Evolutionary conservation across 2,797 vertebrate species (phyloP).

Genomic region (Liasis olivaceus): DNA sequence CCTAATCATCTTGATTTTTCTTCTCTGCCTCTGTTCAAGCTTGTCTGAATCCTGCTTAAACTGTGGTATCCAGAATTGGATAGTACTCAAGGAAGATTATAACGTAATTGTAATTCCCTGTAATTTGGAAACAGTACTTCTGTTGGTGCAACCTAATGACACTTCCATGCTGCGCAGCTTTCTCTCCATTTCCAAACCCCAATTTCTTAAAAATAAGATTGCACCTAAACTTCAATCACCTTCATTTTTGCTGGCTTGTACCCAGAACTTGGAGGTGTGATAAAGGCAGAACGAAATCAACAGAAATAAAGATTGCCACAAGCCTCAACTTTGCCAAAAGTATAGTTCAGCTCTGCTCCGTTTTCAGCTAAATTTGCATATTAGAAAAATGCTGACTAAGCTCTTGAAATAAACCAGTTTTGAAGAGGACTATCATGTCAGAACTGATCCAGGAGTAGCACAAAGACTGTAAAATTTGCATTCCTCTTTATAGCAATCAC

Average conservation of each 20-base stretch:
- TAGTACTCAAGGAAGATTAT: background rate
- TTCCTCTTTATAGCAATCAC: background rate
- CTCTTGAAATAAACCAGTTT: background rate
- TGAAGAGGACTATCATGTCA: background rate
- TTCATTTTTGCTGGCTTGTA: background rate
- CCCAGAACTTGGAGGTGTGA: background rate
- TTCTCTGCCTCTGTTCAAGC: background rate
- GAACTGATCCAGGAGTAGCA: background rate
- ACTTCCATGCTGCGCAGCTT: background rate
- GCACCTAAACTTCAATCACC: background rate
- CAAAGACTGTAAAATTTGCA: background rate
- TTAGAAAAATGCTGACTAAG: background rate
- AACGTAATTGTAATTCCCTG: background rate
- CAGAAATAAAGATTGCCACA: background rate
- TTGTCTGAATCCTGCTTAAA: background rate
- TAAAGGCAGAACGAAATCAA: background rate
- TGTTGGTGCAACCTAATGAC: background rate
- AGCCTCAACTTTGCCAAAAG: background rate
- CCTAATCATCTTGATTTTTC: background rate
- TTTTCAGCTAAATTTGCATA: background rate
- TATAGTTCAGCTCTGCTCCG: background rate
- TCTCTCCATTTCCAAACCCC: background rate
- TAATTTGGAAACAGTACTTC: background rate
- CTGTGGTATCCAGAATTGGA: background rate
- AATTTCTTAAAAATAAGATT: background rate